Conservation (phyloP, 2,797 vertebrate genomes). For the Mormyrops attenuatus region DNA sequence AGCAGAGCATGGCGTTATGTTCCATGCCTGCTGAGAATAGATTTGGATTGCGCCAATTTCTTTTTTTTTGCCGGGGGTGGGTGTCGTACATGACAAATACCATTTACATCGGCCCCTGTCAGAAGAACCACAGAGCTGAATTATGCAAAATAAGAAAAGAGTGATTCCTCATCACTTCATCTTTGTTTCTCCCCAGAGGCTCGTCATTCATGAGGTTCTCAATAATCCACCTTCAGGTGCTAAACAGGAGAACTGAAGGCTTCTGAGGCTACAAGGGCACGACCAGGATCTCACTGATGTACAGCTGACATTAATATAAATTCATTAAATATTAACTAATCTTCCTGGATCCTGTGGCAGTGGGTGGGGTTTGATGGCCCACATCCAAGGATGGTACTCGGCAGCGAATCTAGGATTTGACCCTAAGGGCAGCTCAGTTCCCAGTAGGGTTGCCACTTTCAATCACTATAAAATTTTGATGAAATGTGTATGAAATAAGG, state of each 20-base stretch:
- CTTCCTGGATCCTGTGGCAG: not conserved
- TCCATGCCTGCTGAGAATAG: slow-evolving; percentile 42
- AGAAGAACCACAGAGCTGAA: slow-evolving; percentile 28
- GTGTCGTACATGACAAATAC: slow-evolving; percentile 47
- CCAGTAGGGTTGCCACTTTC: not conserved
- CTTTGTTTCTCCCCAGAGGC: not conserved
- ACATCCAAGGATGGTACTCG: not conserved
- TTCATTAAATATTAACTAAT: not conserved
- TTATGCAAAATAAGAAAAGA: not conserved
- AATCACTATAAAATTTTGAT: not conserved
- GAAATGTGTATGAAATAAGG: not conserved
- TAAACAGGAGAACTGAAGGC: not conserved
- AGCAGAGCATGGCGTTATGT: not conserved
- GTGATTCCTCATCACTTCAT: not conserved
- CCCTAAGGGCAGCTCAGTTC: not conserved
- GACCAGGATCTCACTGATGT: not conserved
- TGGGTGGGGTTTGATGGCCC: not conserved
- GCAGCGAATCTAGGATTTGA: not conserved
- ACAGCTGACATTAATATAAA: not conserved
- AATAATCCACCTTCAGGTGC: not conserved
- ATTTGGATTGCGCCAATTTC: slow-evolving; percentile 45
- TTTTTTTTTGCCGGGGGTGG: slow-evolving; percentile 18
- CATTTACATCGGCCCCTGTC: slow-evolving; percentile 45
- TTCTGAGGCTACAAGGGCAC: not conserved
- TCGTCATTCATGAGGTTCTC: not conserved